These are phyloP conservation scores for Macrocentrus cingulum DNA, from an alignment of 1,140 invertebrate genomes.

Conservation along the genomic window DNA sequence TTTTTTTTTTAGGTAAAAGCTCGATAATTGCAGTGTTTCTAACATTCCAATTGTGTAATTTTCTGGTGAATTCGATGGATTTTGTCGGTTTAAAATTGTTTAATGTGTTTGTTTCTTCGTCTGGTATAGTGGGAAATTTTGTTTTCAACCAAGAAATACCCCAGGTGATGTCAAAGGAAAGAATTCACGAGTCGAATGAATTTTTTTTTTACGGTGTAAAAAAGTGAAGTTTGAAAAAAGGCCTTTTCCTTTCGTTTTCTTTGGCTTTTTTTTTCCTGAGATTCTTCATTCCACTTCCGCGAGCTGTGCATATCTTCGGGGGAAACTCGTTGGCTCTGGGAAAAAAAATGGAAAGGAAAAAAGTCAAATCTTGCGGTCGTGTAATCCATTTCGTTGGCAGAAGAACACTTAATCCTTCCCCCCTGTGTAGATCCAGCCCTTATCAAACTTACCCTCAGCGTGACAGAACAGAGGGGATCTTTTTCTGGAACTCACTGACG, in stretches of 20 bases:
- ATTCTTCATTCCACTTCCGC: neutral
- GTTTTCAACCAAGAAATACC: neutral
- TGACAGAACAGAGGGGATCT: neutral
- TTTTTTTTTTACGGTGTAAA: neutral
- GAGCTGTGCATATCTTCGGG: neutral
- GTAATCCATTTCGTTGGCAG: neutral
- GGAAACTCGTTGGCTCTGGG: neutral
- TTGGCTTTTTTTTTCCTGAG: neutral
- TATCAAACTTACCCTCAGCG: slow-evolving; percentile 2
- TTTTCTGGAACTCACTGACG: neutral
- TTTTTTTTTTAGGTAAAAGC: neutral
- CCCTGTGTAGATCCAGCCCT: neutral
- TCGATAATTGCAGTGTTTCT: slow-evolving; percentile 18
- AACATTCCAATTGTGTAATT: slow-evolving; percentile 15
- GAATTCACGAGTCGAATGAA: neutral
- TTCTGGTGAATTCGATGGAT: slow-evolving; percentile 32
- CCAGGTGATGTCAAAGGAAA: neutral
- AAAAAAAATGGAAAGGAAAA: slow-evolving; percentile 3
- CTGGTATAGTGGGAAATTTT: neutral
- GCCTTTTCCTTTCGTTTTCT: neutral
- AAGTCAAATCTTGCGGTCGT: slow-evolving; percentile 1
- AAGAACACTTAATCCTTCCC: slow-evolving; percentile 8
- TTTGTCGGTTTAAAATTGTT: slow-evolving; percentile 30
- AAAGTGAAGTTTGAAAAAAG: neutral
- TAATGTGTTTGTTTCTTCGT: slow-evolving; percentile 38